Evolutionary conservation across 1,140 invertebrate genomes (phyloP), one percentile per base, ranked within the genome.

Genomic region (Cotesia typhae): DNA sequence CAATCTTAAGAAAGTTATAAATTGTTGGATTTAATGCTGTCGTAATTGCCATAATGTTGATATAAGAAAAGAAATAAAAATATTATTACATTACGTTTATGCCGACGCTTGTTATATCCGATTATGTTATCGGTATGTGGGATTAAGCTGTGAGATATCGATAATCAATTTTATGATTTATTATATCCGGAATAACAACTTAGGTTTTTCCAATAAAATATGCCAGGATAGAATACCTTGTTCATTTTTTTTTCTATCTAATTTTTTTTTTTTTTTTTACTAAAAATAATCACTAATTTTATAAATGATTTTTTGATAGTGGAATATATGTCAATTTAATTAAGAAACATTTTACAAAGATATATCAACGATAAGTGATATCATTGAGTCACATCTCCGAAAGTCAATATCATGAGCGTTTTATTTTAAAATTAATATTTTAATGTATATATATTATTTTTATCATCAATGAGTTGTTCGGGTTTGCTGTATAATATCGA

Each of bases 1-100:
- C 51, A 55, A 79, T 79, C 68, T 75, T 73, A 70, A 73, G 41
- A 47, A 72, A 63, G 76, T 75, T 70, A 74, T 80, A 77, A 79
- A 79, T 78, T 65, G 67, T 73, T 71, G 70, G 53, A 66, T 71
- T 63, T 68, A 76, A 80, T 79, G 76, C 71, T 69, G 66, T 60
- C 66, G 74, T 74, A 79, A 78, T 76, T 79, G 75, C 65, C 64
- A 67, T 76, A 51, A 63, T 60, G 65, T 36, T 68, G 67, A 64
- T 65, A 61, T 38, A 20, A 55, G 17, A 65, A 71, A 41, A 68
- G 72, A 51, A 76, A 14, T 28, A 47, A 47, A 41, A 41, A 61
- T 61, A 61, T 61, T 20, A 7, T 28, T 14, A 12, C 5, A 36
- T 14, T 65, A 20, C n/a, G 7, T 35, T 52, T 5, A n/a, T 67